phyloP scores from a whole-genome alignment of 1,140 invertebrate genomes.

The Drosophila tropicalis region DNA sequence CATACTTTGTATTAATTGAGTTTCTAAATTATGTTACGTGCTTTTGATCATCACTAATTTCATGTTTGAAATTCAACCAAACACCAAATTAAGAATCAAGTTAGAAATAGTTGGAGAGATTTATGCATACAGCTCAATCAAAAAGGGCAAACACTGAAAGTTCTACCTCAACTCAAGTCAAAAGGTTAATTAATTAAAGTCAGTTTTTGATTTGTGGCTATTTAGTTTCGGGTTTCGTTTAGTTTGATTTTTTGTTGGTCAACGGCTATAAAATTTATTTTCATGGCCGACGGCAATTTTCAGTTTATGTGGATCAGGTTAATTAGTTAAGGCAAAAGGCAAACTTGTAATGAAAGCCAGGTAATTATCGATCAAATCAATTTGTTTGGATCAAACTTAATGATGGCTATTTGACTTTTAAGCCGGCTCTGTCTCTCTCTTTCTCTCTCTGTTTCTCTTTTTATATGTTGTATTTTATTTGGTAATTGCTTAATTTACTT shows the following conservation, averaged over 20 bases:
- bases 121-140: constrained; percentile 59
- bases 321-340: constrained; percentile 54
- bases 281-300: constrained; percentile 34
- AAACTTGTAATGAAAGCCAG: constrained; percentile 28
- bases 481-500: constrained; percentile 77
- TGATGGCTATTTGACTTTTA: constrained; percentile 43
- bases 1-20: not conserved
- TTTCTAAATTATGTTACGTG: not conserved
- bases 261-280: constrained; percentile 32
- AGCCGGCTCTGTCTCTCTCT: not conserved
- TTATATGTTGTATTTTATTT: constrained; percentile 21
- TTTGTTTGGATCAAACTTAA: constrained; percentile 34
- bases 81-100: constrained; percentile 1
- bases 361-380: constrained; percentile 67
- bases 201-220: constrained; percentile 72
- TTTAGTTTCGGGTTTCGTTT: constrained; percentile 65
- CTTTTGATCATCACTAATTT: not conserved
- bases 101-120: constrained; percentile 20
- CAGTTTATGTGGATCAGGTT: constrained; percentile 73
- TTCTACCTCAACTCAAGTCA: constrained; percentile 15
- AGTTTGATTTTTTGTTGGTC: constrained; percentile 26
- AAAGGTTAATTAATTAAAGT: constrained; percentile 70
- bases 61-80: constrained; percentile 22
- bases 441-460: not conserved
- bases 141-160: constrained; percentile 32